Evolutionary conservation across 2,888 invertebrate genomes (phyloP).

Genomic region (Aporophyla lueneburgensis): DNA sequence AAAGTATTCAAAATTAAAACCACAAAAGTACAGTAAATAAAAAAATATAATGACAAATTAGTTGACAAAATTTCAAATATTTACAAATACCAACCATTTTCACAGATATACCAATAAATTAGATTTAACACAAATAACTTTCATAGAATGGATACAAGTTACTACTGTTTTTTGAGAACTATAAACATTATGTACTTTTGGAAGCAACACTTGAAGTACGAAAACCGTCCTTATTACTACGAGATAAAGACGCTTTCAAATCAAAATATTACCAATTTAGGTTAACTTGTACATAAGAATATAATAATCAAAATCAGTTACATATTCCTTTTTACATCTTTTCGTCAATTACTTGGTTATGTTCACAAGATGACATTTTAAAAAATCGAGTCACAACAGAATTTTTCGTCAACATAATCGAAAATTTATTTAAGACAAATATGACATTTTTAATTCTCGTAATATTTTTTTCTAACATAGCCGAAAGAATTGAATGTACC

Average conservation of each 20-base stretch:
- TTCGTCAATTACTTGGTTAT: neutral
- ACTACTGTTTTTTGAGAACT: neutral
- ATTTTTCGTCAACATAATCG: conserved; percentile 13
- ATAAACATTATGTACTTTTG: neutral
- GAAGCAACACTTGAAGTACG: neutral
- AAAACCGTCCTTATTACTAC: conserved; percentile 9
- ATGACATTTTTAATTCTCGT: neutral
- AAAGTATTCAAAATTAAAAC: conserved; percentile 58
- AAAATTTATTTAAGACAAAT: neutral
- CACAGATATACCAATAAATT: conserved; percentile 82
- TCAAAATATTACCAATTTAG: neutral
- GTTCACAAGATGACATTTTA: neutral
- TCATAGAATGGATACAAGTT: conserved; percentile 53
- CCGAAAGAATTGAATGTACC: neutral
- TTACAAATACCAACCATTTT: conserved; percentile 82
- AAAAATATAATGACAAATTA: conserved; percentile 81
- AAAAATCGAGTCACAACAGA: conserved; percentile 6
- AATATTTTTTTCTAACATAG: conserved; percentile 2
- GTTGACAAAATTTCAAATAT: conserved; percentile 80
- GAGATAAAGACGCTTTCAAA: neutral
- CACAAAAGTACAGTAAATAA: conserved; percentile 73
- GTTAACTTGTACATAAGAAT: conserved; percentile 1
- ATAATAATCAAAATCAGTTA: neutral
- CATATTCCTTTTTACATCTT: conserved; percentile 5
- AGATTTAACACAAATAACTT: conserved; percentile 71